Evolutionary conservation across 2,888 invertebrate species (phyloP), one percentile per base, ranked within the genome.

Genomic region (Synergus japonicus): DNA sequence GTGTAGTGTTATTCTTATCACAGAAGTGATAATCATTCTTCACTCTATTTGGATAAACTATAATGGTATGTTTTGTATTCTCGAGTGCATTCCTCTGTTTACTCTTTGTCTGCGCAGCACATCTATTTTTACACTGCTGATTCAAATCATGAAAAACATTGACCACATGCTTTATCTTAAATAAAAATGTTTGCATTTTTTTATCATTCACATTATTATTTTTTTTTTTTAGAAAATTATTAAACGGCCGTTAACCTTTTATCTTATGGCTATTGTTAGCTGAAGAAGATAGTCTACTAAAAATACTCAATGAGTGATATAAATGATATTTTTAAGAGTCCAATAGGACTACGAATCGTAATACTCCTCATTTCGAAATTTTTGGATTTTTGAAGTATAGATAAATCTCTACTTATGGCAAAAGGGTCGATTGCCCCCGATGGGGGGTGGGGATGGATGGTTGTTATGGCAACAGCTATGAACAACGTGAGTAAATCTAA

Each of bases 371-470:
- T 60, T 0, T 60, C n/a, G n/a, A n/a, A 54, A n/a, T 66, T 18
- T 18, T 18, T 0, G 5, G 12, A 69, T 69, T 69, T 69, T 46
- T 3, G 12, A 73, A 60, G 43, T 10, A 22, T 43, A 69, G 41
- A 78, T 58, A 43, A 78, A 65, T 29, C 41, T n/a, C 15, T 44
- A 22, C 43, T 69, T 4, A 73, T 58, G 43, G 80, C 76, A 58
- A 76, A n/a, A 8, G 81, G 94, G 78, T 96, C 95, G 86, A 92
- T 94, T 67, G 94, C 96, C 0, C 96, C 96, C 0, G 96, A 96
- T 90, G 96, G 96, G 5, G 96, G 96, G 0, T 96, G 96, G 96
- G 95, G 95, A 0, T 96, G 96, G 96, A 93, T 96, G 89, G 94
- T 96, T 29, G 94, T 94, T 13, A 88, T 94, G 77, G 95, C 94